Evolutionary conservation across 2,888 invertebrate genomes (phyloP).

Genomic region (Drosophila melanosoma): DNA sequence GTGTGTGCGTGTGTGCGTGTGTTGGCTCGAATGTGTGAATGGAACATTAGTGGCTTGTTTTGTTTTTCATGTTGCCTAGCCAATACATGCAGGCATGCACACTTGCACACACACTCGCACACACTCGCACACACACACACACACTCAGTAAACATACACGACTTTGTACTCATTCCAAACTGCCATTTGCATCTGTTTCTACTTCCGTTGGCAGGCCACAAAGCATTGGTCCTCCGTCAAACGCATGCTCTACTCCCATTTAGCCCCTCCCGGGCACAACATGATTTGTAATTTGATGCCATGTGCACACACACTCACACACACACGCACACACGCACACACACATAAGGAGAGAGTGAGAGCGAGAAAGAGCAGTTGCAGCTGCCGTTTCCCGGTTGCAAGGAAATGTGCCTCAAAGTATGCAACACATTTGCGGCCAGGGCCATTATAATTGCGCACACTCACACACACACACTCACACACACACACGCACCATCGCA

Average conservation of each 20-base stretch:
- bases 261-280: conserved; percentile 32
- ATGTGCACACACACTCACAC: conserved; percentile 33
- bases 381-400: conserved; percentile 41
- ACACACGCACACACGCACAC: not conserved
- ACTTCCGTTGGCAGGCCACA: conserved; percentile 72
- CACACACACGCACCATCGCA: conserved; percentile 19
- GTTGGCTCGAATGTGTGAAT: conserved; percentile 27
- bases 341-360: not conserved
- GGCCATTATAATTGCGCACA: conserved; percentile 68
- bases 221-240: conserved; percentile 41
- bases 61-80: conserved; percentile 45
- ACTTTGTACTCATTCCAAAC: conserved; percentile 30
- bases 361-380: conserved; percentile 14
- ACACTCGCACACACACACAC: conserved; percentile 4
- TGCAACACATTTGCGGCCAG: conserved; percentile 73
- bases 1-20: conserved; percentile 13
- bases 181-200: conserved; percentile 75
- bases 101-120: conserved; percentile 11
- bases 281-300: conserved; percentile 75
- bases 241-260: not conserved
- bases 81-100: conserved; percentile 10
- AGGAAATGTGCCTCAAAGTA: conserved; percentile 73
- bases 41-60: conserved; percentile 67
- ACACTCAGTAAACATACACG: conserved; percentile 9
- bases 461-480: conserved; percentile 7